phyloP scores from a whole-genome alignment of 2,888 invertebrate genomes.

The Timema podura region DNA sequence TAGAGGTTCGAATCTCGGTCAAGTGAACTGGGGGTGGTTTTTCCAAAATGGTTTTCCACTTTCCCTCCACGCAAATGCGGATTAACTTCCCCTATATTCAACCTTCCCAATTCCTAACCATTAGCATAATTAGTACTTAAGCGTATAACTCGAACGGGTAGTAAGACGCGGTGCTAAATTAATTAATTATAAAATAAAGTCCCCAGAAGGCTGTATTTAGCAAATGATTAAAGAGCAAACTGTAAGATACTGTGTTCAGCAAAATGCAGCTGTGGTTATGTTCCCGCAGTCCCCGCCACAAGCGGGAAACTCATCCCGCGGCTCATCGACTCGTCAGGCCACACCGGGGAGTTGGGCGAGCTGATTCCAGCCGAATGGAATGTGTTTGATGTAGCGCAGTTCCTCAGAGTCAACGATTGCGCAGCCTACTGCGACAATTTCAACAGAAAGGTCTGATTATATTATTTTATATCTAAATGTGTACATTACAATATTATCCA shows the following conservation, averaged over 20 bases:
- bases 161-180: no score
- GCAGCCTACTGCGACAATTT: conserved; percentile 58
- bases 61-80: no score
- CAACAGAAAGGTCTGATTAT: conserved; percentile 46
- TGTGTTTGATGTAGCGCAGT: conserved; percentile 81
- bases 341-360: conserved; percentile 51
- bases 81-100: no score
- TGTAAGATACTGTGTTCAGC: not conserved
- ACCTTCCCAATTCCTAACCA: no score
- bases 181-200: no score
- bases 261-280: conserved; percentile 4
- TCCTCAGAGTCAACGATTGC: conserved; percentile 82
- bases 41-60: no score
- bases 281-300: conserved; percentile 46
- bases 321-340: conserved; percentile 54
- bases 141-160: no score
- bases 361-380: conserved; percentile 70
- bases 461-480: no score
- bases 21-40: no score
- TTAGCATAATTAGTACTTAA: no score
- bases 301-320: conserved; percentile 60
- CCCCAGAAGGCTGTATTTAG: not conserved
- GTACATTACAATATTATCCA: no score
- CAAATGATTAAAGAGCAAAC: not conserved
- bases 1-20: no score